Evolutionary conservation across 2,797 vertebrate species (phyloP), one percentile per base, ranked within the genome.

Genomic region (Diplodus puntazzo): DNA sequence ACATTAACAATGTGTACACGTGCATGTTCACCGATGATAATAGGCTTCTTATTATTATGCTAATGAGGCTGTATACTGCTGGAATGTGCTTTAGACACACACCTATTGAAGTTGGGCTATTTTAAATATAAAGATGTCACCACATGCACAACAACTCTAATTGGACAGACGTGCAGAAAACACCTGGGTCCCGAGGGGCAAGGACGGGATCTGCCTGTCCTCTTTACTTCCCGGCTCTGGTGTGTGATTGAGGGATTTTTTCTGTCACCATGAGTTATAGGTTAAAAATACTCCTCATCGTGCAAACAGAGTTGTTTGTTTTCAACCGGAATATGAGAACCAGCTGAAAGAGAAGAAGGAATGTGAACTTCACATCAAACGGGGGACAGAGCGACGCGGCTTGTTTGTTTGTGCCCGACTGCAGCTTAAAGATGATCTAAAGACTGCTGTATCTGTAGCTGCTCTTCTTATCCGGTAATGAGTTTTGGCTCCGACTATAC

Each of bases 221-320:
- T 48, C 8, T n/a, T 25, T 23, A n/a, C 45, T 52, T 53, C 45
- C n/a, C n/a, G 11, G 2, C 50, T 48, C 20, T 50, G 2, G 2
- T 55, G 11, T 57, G 34, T 75, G 62, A 75, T 75, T 55, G 61
- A 80, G 55, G 58, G 21, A 72, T 66, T 23, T 63, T 25, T 60
- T 73, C 39, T 68, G 55, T 72, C 42, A 49, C 27, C 27, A 69
- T 69, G 69, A 83, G 60, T 55, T 64, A 69, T 5, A 50, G 54
- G 55, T 81, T 88, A 76, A 86, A 88, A 85, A 83, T 82, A 86
- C 61, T 79, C 25, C 50, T 64, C 77, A 11, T 53, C 10, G 3
- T 23, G 46, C 69, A 71, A 73, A 87, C 61, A 73, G 61, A 73
- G 58, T 42, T 81, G 74, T 80, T 82, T 82, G 61, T 45, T 83